These are phyloP conservation scores for Macrosoma leucophasiata DNA, from an alignment of 2,888 invertebrate genomes.

Conservation along the genomic window DNA sequence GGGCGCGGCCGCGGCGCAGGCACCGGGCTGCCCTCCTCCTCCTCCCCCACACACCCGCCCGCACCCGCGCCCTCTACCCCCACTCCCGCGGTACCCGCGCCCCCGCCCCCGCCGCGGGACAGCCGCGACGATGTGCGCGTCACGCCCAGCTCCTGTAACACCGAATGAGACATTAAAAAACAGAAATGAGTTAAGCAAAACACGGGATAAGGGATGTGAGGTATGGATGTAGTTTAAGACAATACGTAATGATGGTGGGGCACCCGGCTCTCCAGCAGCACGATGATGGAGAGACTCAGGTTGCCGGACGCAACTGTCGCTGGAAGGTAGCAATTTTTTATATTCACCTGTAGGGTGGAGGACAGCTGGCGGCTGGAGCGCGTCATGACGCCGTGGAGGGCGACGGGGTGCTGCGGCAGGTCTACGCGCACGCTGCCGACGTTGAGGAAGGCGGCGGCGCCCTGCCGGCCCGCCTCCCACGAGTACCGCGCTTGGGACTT, in stretches of 20 bases:
- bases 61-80: conserved; percentile 69
- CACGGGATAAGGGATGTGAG: too few relatives aligned
- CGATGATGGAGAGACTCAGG: too few relatives aligned
- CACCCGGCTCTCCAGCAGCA: too few relatives aligned
- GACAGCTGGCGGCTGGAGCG: conserved; percentile 94
- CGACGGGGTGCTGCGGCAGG: conserved; percentile 98
- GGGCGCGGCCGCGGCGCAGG: conserved; percentile 32
- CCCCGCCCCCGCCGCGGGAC: conserved; percentile 66
- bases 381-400: conserved; percentile 98
- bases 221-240: too few relatives aligned
- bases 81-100: conserved; percentile 53
- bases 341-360: conserved; percentile 87
- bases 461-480: conserved; percentile 84
- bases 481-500: conserved; percentile 95
- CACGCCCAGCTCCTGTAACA: conserved; percentile 82
- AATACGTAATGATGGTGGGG: too few relatives aligned
- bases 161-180: too few relatives aligned
- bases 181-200: too few relatives aligned
- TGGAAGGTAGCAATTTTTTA: background rate
- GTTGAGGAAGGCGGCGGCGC: conserved; percentile 85
- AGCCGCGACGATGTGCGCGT: conserved; percentile 86
- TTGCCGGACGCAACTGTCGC: too few relatives aligned
- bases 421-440: conserved; percentile 94
- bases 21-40: conserved; percentile 28
- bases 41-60: conserved; percentile 59